phyloP scores from a whole-genome alignment of 2,113 vertebrate species.

The Platichthys flesus region DNA sequence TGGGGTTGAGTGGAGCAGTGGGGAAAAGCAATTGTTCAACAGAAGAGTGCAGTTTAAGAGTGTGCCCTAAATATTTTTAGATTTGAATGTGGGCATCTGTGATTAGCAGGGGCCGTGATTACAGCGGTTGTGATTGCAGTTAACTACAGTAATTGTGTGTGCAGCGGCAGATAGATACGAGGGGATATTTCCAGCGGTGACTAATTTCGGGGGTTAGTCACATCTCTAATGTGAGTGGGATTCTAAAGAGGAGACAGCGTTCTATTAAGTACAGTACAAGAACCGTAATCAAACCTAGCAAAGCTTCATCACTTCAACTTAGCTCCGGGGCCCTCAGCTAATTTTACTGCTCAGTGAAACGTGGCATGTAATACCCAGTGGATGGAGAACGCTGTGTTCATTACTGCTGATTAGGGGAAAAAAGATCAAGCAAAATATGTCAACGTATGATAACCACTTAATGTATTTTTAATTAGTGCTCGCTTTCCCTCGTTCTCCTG shows the following conservation, averaged over 20 bases:
- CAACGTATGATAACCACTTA: constrained; percentile 74
- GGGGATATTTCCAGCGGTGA: constrained; percentile 50
- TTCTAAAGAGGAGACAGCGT: constrained; percentile 50
- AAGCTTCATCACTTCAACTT: constrained; percentile 64
- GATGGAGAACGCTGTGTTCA: constrained; percentile 64
- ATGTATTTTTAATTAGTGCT: constrained; percentile 76
- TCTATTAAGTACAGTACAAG: constrained; percentile 65
- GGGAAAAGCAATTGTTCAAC: constrained; percentile 5
- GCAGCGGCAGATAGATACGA: constrained; percentile 4
- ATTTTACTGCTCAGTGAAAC: constrained; percentile 75
- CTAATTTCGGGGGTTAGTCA: constrained; percentile 52
- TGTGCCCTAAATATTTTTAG: constrained; percentile 5
- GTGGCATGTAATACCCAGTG: constrained; percentile 72
- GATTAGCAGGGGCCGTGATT: constrained; percentile 18
- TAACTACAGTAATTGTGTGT: constrained; percentile 25
- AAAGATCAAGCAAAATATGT: constrained; percentile 77
- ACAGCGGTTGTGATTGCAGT: constrained; percentile 23
- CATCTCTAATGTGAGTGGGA: constrained; percentile 48
- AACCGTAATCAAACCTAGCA: constrained; percentile 62
- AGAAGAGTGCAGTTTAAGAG: background rate
- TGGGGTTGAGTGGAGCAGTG: background rate
- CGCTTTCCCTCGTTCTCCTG: constrained; percentile 48
- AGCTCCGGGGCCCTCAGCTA: constrained; percentile 63
- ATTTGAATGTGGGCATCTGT: constrained; percentile 9
- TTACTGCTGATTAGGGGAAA: constrained; percentile 74